Conservation (phyloP, 2,888 invertebrate species). For the Meteorus colon region DNA sequence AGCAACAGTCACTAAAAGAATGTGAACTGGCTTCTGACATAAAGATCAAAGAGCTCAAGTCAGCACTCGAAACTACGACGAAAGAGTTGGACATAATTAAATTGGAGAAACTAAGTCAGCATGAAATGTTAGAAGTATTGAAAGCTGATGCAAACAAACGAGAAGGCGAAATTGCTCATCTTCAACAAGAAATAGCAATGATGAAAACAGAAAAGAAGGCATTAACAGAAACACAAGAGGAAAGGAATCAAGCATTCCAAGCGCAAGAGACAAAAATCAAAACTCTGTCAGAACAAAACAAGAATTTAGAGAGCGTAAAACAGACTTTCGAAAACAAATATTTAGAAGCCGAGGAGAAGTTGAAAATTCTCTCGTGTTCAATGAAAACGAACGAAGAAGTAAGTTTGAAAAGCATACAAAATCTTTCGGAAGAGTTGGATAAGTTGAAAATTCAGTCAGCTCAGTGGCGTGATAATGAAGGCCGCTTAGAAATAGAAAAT, state of each 20-base stretch:
- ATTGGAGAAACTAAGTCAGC: conserved; percentile 1
- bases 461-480: conserved; percentile 60
- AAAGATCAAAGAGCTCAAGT: conserved; percentile 35
- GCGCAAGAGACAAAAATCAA: conserved; percentile 57
- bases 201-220: conserved; percentile 75
- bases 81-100: not conserved
- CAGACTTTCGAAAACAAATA: conserved; percentile 75
- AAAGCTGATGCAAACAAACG: conserved; percentile 66
- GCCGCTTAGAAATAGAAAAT: conserved; percentile 63
- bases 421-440: conserved; percentile 62
- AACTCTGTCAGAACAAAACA: conserved; percentile 56
- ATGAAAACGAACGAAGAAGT: conserved; percentile 61
- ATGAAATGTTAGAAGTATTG: conserved; percentile 11
- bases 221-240: conserved; percentile 58
- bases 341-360: conserved; percentile 68
- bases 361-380: conserved; percentile 54
- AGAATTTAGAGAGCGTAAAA: conserved; percentile 68
- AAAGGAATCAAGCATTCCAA: conserved; percentile 61
- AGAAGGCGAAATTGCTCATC: conserved; percentile 56
- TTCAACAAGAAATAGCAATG: conserved; percentile 60
- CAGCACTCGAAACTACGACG: conserved; percentile 17
- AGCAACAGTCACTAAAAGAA: conserved; percentile 58
- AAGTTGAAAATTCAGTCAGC: conserved; percentile 54
- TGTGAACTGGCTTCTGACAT: conserved; percentile 32
- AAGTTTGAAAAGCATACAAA: conserved; percentile 57